A percentile compares a stretch with the other conserved stretches of the same genome.
These are phyloP conservation scores for Ibycter americanus DNA, from an alignment of 2,797 vertebrate species.

Conservation along the genomic window DNA sequence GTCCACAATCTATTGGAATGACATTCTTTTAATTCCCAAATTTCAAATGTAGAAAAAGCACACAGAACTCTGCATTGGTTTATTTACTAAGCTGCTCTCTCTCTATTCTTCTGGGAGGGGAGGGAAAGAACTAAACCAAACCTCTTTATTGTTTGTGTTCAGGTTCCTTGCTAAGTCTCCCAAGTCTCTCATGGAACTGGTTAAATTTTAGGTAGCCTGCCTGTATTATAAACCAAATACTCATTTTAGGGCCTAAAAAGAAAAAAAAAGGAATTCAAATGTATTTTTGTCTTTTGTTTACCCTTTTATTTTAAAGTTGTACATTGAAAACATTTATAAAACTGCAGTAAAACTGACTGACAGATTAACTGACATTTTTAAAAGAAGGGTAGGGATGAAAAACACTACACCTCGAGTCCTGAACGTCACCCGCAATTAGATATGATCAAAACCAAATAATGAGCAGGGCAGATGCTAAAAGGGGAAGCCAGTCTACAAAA, in stretches of 20 bases:
- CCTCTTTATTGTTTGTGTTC: not conserved
- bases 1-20: not conserved
- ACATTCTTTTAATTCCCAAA: not conserved
- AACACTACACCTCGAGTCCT: not conserved
- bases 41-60: not conserved
- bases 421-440: constrained; percentile 42
- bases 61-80: not conserved
- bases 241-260: not conserved
- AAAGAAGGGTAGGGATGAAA: constrained; percentile 24
- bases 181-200: not conserved
- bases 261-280: not conserved
- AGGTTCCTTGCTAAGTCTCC: not conserved
- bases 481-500: constrained; percentile 46
- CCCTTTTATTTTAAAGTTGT: not conserved
- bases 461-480: constrained; percentile 46
- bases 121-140: not conserved
- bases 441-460: constrained; percentile 61
- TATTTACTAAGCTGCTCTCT: not conserved
- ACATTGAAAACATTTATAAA: not conserved
- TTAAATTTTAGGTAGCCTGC: not conserved
- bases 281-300: not conserved
- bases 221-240: not conserved
- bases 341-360: constrained; percentile 3
- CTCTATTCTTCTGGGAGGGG: not conserved
- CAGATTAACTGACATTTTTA: constrained; percentile 21